phyloP scores from a whole-genome alignment of 2,797 vertebrate genomes.

The Schizothorax lantsangensis region DNA sequence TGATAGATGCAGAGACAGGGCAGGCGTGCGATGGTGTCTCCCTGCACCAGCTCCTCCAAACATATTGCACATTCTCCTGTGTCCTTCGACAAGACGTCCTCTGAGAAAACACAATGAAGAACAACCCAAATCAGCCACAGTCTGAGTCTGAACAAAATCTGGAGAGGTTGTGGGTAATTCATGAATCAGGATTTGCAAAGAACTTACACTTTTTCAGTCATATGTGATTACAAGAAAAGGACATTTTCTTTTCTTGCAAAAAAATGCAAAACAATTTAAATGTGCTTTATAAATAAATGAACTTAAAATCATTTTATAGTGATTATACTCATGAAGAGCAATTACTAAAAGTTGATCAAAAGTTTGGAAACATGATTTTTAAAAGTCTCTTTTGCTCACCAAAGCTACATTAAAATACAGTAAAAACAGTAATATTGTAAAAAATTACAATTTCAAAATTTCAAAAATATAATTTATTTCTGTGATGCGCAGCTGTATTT shows the following conservation, averaged over 20 bases:
- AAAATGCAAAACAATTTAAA: too few species aligned
- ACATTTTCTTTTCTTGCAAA: too few species aligned
- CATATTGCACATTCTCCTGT: conserved; percentile 96
- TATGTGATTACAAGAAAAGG: not conserved
- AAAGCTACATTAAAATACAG: too few species aligned
- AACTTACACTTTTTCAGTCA: not conserved
- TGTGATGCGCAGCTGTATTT: not conserved
- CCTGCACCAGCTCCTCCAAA: conserved; percentile 92
- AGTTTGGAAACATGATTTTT: too few species aligned
- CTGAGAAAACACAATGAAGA: conserved; percentile 74
- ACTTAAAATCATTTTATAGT: too few species aligned
- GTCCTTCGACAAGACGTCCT: conserved; percentile 94
- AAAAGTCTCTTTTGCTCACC: too few species aligned
- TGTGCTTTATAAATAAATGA: too few species aligned
- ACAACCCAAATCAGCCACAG: not conserved
- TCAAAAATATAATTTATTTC: too few species aligned
- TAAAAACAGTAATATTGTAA: too few species aligned
- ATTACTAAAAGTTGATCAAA: too few species aligned
- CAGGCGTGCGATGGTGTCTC: conserved; percentile 94
- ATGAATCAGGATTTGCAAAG: not conserved
- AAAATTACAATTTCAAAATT: too few species aligned
- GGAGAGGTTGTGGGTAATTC: not conserved
- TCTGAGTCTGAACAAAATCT: not conserved
- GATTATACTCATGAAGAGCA: too few species aligned
- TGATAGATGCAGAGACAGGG: conserved; percentile 98